Conservation (phyloP, 2,797 vertebrate species). For the Sebastes vulpes region DNA sequence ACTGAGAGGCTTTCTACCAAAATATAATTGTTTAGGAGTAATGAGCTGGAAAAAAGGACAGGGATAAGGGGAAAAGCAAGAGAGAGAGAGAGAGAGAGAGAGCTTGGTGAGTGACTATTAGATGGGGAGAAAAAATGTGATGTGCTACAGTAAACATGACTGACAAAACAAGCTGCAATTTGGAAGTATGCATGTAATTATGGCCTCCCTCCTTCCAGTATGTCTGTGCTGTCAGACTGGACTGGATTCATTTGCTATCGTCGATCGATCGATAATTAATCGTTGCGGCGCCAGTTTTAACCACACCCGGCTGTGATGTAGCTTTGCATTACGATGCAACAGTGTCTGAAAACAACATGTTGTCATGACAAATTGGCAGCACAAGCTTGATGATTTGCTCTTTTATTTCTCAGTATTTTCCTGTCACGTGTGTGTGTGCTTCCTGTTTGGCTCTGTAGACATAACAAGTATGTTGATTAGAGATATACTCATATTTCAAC, state of each 20-base stretch:
- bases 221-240: neutral
- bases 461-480: neutral
- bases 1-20: slow-evolving; percentile 76
- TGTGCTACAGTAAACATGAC: slow-evolving; percentile 59
- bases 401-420: neutral
- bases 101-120: slow-evolving; percentile 57
- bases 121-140: slow-evolving; percentile 46
- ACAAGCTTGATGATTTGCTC: neutral
- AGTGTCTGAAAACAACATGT: neutral
- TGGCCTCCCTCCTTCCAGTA: slow-evolving; percentile 6
- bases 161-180: slow-evolving; percentile 68
- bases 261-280: neutral
- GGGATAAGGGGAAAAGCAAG: slow-evolving; percentile 58
- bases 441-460: neutral
- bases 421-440: neutral
- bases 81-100: slow-evolving; percentile 19
- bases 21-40: slow-evolving; percentile 87
- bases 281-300: neutral
- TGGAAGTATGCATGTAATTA: slow-evolving; percentile 43
- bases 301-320: neutral
- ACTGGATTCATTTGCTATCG: neutral
- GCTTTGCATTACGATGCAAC: neutral
- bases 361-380: neutral
- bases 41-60: slow-evolving; percentile 83
- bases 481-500: neutral